Evolutionary conservation across 1,140 invertebrate species (phyloP).

Genomic region (Nephotettix cincticeps): DNA sequence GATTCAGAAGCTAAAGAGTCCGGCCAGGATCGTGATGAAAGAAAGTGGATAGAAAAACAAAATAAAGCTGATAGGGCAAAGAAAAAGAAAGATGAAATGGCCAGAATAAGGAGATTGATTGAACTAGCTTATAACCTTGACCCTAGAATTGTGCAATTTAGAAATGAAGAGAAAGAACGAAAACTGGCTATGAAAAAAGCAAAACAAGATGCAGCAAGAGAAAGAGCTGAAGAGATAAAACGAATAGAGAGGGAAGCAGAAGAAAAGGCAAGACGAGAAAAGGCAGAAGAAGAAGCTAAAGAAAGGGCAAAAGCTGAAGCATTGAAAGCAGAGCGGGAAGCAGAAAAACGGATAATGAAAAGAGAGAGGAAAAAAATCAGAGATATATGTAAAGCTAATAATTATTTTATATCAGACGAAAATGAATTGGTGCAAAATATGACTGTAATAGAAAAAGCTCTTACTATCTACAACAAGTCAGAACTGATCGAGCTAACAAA

Average conservation of each 20-base stretch:
- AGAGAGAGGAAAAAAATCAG: constrained; percentile 85
- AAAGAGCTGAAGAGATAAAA: constrained; percentile 82
- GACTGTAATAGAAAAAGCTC: constrained; percentile 87
- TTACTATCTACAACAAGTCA: constrained; percentile 64
- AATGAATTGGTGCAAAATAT: constrained; percentile 79
- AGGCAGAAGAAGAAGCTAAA: constrained; percentile 79
- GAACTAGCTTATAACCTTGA: constrained; percentile 94
- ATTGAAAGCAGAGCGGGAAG: constrained; percentile 84
- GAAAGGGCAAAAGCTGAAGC: constrained; percentile 76
- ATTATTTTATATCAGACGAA: constrained; percentile 78
- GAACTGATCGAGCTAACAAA: constrained; percentile 74
- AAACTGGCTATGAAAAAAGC: constrained; percentile 88
- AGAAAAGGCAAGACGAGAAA: constrained; percentile 64
- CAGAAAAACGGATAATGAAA: constrained; percentile 76
- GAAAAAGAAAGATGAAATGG: constrained; percentile 95
- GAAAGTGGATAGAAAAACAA: constrained; percentile 97
- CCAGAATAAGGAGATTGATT: constrained; percentile 82
- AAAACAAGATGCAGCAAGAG: constrained; percentile 84
- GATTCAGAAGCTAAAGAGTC: constrained; percentile 99
- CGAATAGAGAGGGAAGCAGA: constrained; percentile 64
- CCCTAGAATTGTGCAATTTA: constrained; percentile 88
- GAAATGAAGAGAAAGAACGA: constrained; percentile 90
- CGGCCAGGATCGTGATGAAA: constrained; percentile 92
- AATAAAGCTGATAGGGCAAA: constrained; percentile 90
- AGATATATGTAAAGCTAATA: constrained; percentile 81